These are phyloP conservation scores for Drosophila fulvimacula DNA, from an alignment of 2,888 invertebrate species.

Conservation along the genomic window DNA sequence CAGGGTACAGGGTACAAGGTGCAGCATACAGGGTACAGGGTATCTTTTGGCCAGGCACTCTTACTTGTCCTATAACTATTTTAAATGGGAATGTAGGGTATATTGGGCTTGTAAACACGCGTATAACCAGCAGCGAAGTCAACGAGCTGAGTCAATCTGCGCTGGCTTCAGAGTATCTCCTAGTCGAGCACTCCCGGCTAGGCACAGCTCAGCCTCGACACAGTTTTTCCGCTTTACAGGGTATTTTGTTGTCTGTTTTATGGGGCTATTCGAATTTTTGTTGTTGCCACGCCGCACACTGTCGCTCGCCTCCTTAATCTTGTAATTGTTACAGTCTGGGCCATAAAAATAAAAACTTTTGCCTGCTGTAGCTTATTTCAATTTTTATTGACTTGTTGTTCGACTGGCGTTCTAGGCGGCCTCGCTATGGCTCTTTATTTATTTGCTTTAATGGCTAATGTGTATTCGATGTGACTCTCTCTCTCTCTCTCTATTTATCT, in stretches of 20 bases:
- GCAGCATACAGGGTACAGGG: no score
- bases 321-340: slow-evolving; percentile 59
- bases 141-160: not conserved
- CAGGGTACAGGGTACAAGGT: no score
- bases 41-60: no score
- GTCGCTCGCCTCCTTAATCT: slow-evolving; percentile 19
- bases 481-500: slow-evolving; percentile 8
- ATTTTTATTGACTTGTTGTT: slow-evolving; percentile 72
- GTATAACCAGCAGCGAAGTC: no score
- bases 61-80: not conserved
- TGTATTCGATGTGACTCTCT: slow-evolving; percentile 19
- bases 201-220: not conserved
- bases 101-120: not conserved
- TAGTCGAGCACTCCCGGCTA: not conserved
- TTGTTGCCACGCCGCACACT: slow-evolving; percentile 5
- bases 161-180: not conserved
- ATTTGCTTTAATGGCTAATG: slow-evolving; percentile 62
- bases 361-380: slow-evolving; percentile 70
- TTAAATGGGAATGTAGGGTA: not conserved
- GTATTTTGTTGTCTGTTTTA: not conserved
- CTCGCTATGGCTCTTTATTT: slow-evolving; percentile 20
- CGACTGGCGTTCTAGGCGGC: slow-evolving; percentile 12
- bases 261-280: not conserved
- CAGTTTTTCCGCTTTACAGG: not conserved
- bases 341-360: slow-evolving; percentile 63